Conservation (phyloP, 1,140 invertebrate genomes). For the Artemia franciscana region DNA sequence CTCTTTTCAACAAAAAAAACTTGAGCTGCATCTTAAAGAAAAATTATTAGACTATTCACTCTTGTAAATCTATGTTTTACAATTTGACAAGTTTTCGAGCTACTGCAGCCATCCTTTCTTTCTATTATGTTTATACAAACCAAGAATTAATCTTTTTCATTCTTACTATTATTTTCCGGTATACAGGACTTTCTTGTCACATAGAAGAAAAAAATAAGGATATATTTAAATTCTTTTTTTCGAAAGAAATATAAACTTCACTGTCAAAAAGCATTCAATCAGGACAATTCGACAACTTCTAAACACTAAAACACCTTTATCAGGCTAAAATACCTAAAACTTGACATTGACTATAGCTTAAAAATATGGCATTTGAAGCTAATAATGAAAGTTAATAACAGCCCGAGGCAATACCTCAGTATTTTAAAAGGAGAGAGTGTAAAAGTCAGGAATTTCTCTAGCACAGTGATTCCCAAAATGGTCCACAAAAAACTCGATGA, state of each 20-base stretch:
- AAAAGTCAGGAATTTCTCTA: too few species aligned
- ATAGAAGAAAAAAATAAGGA: slow-evolving; percentile 7
- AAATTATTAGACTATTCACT: background rate
- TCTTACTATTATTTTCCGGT: background rate
- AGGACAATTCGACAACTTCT: background rate
- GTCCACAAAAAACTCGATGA: too few species aligned
- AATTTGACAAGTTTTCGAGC: too few species aligned
- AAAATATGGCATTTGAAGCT: background rate
- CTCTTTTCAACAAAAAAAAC: too few species aligned
- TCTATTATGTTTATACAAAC: too few species aligned
- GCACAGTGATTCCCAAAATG: too few species aligned
- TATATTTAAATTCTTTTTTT: background rate
- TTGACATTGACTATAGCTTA: background rate
- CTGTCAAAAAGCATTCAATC: background rate
- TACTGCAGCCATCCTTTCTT: too few species aligned
- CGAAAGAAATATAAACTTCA: background rate
- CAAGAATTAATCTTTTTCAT: too few species aligned
- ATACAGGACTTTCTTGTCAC: slow-evolving; percentile 11
- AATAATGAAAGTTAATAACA: background rate
- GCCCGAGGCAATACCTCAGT: too few species aligned
- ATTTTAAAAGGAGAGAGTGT: too few species aligned
- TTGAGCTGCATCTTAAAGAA: background rate
- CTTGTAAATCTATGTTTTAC: background rate
- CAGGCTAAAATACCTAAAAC: too few species aligned
- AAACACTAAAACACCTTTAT: too few species aligned